phyloP scores from a whole-genome alignment of 2,888 invertebrate genomes.

The Synergus japonicus region DNA sequence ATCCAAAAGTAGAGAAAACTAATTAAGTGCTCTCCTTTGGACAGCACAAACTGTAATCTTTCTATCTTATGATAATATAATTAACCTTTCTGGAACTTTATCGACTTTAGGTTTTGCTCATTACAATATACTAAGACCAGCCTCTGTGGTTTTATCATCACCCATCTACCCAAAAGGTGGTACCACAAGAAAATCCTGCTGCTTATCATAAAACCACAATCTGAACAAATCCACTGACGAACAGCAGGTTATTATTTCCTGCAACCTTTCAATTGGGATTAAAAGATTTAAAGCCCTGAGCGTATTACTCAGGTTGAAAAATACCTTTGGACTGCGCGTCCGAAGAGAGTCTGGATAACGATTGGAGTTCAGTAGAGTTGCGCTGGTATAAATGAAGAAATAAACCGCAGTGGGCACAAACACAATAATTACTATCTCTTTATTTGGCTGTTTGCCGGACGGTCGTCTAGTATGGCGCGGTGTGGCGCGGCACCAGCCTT shows the following conservation, averaged over 20 bases:
- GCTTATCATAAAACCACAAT: background rate
- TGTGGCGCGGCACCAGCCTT: conserved; percentile 56
- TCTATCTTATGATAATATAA: background rate
- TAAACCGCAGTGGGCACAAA: conserved; percentile 70
- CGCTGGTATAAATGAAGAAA: conserved; percentile 63
- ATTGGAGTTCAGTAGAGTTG: conserved; percentile 36
- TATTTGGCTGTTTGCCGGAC: conserved; percentile 73
- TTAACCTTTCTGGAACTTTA: background rate
- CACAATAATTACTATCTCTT: conserved; percentile 76
- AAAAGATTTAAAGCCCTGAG: background rate
- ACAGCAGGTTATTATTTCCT: background rate
- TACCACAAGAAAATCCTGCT: background rate
- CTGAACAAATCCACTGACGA: background rate
- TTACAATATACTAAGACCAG: conserved; percentile 7
- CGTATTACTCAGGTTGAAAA: background rate
- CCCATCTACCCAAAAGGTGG: background rate
- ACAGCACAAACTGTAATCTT: background rate
- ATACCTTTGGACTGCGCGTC: background rate
- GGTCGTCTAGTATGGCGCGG: conserved; percentile 52
- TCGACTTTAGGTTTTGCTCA: background rate
- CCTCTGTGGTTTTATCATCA: background rate
- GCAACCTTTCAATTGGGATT: background rate
- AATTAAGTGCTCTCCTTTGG: background rate
- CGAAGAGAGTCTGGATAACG: conserved; percentile 17
- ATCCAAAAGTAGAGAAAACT: too few species aligned